Conservation (phyloP, 1,140 invertebrate genomes). For the Ptiloglossa arizonensis region DNA sequence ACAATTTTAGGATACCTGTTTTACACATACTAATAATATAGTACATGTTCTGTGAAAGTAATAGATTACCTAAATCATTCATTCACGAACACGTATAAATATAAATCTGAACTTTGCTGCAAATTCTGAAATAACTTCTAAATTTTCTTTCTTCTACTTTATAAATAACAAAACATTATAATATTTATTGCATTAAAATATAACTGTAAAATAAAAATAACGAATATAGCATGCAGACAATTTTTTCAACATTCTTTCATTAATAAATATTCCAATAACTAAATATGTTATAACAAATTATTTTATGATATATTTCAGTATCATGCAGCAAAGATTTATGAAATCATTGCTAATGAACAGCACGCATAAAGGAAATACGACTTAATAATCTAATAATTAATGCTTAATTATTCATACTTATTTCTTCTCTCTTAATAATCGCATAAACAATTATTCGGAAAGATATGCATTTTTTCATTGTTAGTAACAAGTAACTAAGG, state of each 20-base stretch:
- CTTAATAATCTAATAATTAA: conserved; percentile 62
- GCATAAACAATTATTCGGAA: conserved; percentile 58
- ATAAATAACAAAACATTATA: conserved; percentile 30
- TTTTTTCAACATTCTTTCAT: conserved; percentile 14
- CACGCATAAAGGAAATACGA: conserved; percentile 37
- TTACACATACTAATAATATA: conserved; percentile 38
- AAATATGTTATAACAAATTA: conserved; percentile 30
- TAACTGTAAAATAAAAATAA: conserved; percentile 39
- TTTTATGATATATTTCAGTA: conserved; percentile 53
- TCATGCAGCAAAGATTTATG: conserved; percentile 62
- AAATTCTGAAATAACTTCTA: conserved; percentile 53
- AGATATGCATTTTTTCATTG: conserved; percentile 68
- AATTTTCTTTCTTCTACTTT: conserved; percentile 15
- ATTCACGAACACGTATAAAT: conserved; percentile 34
- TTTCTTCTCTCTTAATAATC: conserved; percentile 55
- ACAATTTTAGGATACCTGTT: conserved; percentile 32
- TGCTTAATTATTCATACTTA: conserved; percentile 61
- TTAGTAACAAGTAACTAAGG: conserved; percentile 58
- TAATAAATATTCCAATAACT: conserved; percentile 39
- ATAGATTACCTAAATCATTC: conserved; percentile 54
- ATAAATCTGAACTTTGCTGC: conserved; percentile 51
- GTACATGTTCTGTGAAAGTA: conserved; percentile 33
- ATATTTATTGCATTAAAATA: conserved; percentile 33
- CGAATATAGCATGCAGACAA: conserved; percentile 23
- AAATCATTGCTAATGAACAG: conserved; percentile 47